These are phyloP conservation scores for Phyto melanocephala DNA, from an alignment of 2,888 invertebrate genomes.

Conservation along the genomic window DNA sequence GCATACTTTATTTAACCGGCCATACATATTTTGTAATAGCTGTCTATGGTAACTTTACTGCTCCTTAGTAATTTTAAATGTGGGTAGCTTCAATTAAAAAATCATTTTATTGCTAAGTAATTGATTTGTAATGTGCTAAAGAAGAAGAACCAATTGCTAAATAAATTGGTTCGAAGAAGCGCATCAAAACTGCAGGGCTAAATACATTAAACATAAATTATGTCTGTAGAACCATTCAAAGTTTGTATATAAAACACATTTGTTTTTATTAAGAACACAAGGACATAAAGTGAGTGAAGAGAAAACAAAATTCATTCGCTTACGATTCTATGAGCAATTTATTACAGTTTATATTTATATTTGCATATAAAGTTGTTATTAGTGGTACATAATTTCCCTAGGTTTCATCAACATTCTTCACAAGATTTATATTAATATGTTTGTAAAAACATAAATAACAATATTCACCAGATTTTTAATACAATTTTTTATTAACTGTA, in stretches of 20 bases:
- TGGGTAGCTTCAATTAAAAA: too few relatives aligned
- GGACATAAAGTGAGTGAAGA: neutral
- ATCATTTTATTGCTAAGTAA: too few relatives aligned
- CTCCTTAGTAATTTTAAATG: too few relatives aligned
- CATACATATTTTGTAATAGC: too few relatives aligned
- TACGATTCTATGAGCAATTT: slow-evolving; percentile 35
- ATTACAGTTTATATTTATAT: slow-evolving; percentile 44
- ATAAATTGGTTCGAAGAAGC: too few relatives aligned
- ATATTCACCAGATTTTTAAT: neutral
- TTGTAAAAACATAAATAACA: neutral
- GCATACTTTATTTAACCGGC: too few relatives aligned
- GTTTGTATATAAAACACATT: neutral
- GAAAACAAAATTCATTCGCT: slow-evolving; percentile 18
- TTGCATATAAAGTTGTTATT: slow-evolving; percentile 17
- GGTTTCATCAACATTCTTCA: neutral
- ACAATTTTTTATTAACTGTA: neutral
- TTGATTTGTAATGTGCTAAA: too few relatives aligned
- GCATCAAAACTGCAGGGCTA: too few relatives aligned
- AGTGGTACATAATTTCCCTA: neutral
- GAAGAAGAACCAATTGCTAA: too few relatives aligned
- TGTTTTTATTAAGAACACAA: neutral
- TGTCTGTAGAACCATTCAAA: too few relatives aligned
- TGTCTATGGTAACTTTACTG: too few relatives aligned
- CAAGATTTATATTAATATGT: neutral
- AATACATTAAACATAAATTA: too few relatives aligned